Percentiles rank a stretch among this genome's conserved stretches.
phyloP scores from a whole-genome alignment of 1,140 invertebrate genomes.

The Andricus grossulariae region DNA sequence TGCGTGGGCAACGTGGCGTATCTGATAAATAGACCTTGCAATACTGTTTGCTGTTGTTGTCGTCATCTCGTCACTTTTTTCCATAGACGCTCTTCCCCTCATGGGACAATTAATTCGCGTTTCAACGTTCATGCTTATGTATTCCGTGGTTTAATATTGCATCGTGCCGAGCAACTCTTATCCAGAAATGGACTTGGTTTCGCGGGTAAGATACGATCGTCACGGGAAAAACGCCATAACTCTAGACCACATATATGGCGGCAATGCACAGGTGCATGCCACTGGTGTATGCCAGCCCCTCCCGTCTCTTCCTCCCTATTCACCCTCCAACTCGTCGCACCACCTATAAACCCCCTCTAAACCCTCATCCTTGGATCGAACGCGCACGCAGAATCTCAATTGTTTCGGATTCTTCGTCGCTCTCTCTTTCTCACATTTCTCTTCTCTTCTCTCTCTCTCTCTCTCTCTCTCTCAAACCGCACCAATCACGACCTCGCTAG shows the following conservation, averaged over 20 bases:
- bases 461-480: background rate
- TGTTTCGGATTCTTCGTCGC: constrained; percentile 47
- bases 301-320: constrained; percentile 52
- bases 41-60: too few relatives aligned
- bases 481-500: constrained; percentile 38
- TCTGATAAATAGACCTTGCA: background rate
- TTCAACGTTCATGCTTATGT: constrained; percentile 46
- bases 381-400: constrained; percentile 65
- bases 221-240: constrained; percentile 73
- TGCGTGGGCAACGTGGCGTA: constrained; percentile 40
- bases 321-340: constrained; percentile 32
- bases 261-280: constrained; percentile 70
- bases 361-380: constrained; percentile 51
- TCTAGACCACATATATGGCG: constrained; percentile 69
- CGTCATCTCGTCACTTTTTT: constrained; percentile 32
- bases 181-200: constrained; percentile 74
- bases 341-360: constrained; percentile 41
- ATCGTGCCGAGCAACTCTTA: constrained; percentile 45
- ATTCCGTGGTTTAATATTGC: constrained; percentile 43
- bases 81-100: background rate
- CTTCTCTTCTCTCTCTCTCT: too few relatives aligned
- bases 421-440: constrained; percentile 28
- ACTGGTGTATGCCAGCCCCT: constrained; percentile 42
- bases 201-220: constrained; percentile 68
- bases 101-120: constrained; percentile 67